Evolutionary conservation across 2,888 invertebrate species (phyloP).

Genomic region (Eubasilissa splendida): DNA sequence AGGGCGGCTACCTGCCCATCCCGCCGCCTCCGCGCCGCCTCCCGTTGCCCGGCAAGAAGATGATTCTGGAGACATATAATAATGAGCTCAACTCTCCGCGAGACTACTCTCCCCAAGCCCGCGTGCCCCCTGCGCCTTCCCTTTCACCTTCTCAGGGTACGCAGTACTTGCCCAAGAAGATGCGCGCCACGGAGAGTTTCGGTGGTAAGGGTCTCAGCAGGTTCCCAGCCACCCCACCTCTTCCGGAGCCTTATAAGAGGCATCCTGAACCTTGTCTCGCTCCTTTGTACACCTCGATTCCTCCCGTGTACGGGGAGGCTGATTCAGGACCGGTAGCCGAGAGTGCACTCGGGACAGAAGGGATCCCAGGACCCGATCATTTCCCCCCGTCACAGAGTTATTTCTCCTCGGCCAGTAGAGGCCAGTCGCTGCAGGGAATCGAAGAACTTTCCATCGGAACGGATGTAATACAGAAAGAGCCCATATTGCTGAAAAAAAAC

Average conservation of each 20-base stretch:
- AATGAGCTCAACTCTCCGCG: slow-evolving; percentile 66
- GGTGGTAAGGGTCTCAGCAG: slow-evolving; percentile 64
- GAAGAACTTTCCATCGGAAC: not conserved
- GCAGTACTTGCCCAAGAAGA: slow-evolving; percentile 72
- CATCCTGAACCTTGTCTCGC: slow-evolving; percentile 49
- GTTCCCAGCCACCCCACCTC: not conserved
- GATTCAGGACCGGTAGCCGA: too few species aligned
- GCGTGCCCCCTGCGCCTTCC: slow-evolving; percentile 51
- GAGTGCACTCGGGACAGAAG: too few species aligned
- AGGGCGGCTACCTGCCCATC: slow-evolving; percentile 66
- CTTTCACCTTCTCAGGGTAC: slow-evolving; percentile 55
- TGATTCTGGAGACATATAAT: slow-evolving; percentile 71
- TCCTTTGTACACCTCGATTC: not conserved
- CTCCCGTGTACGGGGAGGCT: too few species aligned
- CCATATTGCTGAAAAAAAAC: not conserved
- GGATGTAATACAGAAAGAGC: not conserved
- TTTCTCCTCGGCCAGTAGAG: not conserved
- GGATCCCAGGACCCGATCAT: too few species aligned
- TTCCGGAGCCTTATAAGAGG: slow-evolving; percentile 1
- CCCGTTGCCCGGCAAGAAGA: slow-evolving; percentile 68
- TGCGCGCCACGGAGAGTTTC: slow-evolving; percentile 71
- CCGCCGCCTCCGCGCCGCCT: slow-evolving; percentile 66
- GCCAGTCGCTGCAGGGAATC: not conserved
- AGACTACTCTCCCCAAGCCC: slow-evolving; percentile 51
- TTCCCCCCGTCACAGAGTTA: not conserved